phyloP scores from a whole-genome alignment of 2,797 vertebrate species.

The Mus spretus region DNA sequence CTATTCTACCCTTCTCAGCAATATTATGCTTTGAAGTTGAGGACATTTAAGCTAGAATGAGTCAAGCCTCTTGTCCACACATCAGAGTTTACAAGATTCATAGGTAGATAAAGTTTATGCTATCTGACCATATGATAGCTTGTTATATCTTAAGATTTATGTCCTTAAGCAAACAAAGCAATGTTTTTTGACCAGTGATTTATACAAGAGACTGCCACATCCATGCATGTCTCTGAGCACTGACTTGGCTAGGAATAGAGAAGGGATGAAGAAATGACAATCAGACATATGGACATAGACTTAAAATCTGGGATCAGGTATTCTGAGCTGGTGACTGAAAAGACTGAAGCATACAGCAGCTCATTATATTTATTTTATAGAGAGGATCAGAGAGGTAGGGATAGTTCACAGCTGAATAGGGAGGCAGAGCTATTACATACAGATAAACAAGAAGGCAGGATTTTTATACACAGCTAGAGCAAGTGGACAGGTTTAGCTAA shows the following conservation, averaged over 20 bases:
- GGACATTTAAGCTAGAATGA: background rate
- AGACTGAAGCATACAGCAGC: background rate
- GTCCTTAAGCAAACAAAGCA: background rate
- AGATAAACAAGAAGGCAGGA: no score
- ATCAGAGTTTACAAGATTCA: background rate
- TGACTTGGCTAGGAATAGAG: background rate
- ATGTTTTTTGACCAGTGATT: background rate
- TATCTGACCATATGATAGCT: background rate
- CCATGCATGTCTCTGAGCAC: background rate
- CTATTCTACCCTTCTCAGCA: background rate
- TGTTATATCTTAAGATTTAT: background rate
- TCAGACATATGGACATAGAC: background rate
- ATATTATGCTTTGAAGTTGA: background rate
- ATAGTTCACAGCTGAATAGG: no score
- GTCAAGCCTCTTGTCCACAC: background rate
- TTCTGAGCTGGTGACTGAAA: background rate
- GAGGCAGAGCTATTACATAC: background rate
- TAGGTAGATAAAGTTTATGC: background rate
- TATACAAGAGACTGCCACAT: background rate
- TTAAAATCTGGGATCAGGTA: background rate
- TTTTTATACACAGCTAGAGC: background rate
- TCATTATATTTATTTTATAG: background rate
- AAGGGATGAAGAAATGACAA: background rate
- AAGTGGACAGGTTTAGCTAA: background rate
- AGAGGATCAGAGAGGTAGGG: background rate